Base-by-base conservation (phyloP, 64 coral and sea anemone genomes). In the Montipora capricornis region DNA sequence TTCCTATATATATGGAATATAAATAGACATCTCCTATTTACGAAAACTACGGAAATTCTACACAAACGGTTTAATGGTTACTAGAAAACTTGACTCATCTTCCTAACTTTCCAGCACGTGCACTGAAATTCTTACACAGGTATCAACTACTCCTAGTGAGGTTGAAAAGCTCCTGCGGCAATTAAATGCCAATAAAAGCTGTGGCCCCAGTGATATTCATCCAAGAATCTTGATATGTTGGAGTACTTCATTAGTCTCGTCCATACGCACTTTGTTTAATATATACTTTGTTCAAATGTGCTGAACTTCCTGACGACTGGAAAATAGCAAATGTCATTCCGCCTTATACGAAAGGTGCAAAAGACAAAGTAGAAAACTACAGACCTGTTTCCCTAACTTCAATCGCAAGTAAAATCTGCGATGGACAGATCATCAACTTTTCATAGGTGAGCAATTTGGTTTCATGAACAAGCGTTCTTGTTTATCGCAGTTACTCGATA, bases 291-390 rank as follows among this genome's bases (percentile, higher is more conserved):
- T 45, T 85, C 20, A 14, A 47, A 29, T 26, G 67, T 45, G 16
- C 5, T 67, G 17, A 61, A 83, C 67, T 83, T 61, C 57, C 82
- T 14, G 82, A 29, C 15, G 59, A 85, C 60, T 85, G 82, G 58
- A 85, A 85, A 85, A 85, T 85, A 85, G 82, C 24, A 68, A 60
- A 85, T 68, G 70, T 12, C 5, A 64, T 83, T 55, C 81, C 81
- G 15, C 52, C 4, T 64, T 83, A 61, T 20, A 67, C 61, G 61
- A 83, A 83, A 44, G 55, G 81, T 19, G 24, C 52, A 17, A 83
- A 83, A 83, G 52, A n/a, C 52, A 61, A 55, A 64, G 52, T 64
- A 61, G 81, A 64, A 83, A 83, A 83, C 81, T 61, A 83, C 52
- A 83, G 81, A 83, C 81, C 81, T 61, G 81, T 83, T 19, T 61